phyloP scores from a whole-genome alignment of 2,888 invertebrate genomes.

The Habrosyne pyritoides region DNA sequence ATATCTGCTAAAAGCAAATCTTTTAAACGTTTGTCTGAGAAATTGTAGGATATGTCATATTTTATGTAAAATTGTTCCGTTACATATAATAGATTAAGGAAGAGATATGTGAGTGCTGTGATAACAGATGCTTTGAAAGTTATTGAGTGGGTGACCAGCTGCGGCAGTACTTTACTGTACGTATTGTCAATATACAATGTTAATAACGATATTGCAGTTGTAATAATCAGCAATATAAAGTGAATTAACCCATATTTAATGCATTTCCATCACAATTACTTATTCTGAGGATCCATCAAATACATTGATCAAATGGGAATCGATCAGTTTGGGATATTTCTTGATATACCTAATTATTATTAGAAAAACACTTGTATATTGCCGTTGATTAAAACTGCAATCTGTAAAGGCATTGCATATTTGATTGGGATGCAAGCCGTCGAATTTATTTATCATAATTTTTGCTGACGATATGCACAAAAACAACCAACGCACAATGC shows the following conservation, averaged over 20 bases:
- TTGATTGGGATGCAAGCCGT: background rate
- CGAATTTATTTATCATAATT: background rate
- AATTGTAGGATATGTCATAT: slow-evolving; percentile 32
- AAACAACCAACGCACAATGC: slow-evolving; percentile 12
- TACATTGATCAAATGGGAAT: background rate
- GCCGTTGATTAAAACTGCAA: background rate
- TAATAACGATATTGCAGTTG: background rate
- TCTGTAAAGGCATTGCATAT: background rate
- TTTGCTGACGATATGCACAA: background rate
- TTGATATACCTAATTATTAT: background rate
- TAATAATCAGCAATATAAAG: background rate
- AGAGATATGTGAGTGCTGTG: slow-evolving; percentile 71
- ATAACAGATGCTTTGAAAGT: slow-evolving; percentile 66
- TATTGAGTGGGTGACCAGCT: slow-evolving; percentile 46
- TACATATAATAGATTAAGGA: slow-evolving; percentile 62
- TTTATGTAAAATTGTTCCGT: slow-evolving; percentile 50
- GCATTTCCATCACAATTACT: too few relatives aligned
- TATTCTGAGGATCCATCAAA: too few relatives aligned
- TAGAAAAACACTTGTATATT: background rate
- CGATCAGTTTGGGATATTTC: background rate
- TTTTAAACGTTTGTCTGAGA: background rate
- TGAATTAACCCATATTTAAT: too few relatives aligned
- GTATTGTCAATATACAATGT: slow-evolving; percentile 12
- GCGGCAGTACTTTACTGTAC: slow-evolving; percentile 32
- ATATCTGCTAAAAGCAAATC: background rate